Conservation (phyloP, 2,113 vertebrate genomes). For the Phaethornis superciliosus region DNA sequence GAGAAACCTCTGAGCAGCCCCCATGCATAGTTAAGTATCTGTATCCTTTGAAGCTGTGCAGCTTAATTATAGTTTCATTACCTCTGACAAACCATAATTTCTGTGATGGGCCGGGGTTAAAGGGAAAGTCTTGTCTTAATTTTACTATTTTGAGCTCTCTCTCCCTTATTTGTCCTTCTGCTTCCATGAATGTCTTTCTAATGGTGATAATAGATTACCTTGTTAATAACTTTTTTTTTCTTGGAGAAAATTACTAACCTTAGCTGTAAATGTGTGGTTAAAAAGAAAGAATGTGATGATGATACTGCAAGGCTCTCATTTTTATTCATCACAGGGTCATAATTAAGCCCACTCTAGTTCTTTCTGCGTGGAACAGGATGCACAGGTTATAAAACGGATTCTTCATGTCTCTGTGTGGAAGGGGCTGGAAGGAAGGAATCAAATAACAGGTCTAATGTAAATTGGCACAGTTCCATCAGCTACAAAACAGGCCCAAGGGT, state of each 20-base stretch:
- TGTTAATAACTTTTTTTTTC: not conserved
- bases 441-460: slow-evolving; percentile 61
- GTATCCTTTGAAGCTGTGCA: slow-evolving; percentile 29
- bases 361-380: not conserved
- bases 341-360: slow-evolving; percentile 1
- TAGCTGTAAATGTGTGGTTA: not conserved
- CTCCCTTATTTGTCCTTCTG: slow-evolving; percentile 25
- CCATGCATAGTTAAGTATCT: slow-evolving; percentile 35
- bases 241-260: not conserved
- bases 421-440: slow-evolving; percentile 65
- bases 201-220: not conserved
- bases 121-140: slow-evolving; percentile 28
- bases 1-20: slow-evolving; percentile 2
- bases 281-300: not conserved
- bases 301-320: not conserved
- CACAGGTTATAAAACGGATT: slow-evolving; percentile 32
- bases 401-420: slow-evolving; percentile 46
- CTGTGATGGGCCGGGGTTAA: not conserved
- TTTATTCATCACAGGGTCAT: slow-evolving; percentile 6
- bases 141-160: slow-evolving; percentile 33
- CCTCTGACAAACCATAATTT: slow-evolving; percentile 56
- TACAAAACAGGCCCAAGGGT: slow-evolving; percentile 25
- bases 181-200: not conserved
- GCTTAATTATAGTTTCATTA: slow-evolving; percentile 52
- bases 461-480: slow-evolving; percentile 35